Conservation (phyloP, 2,113 vertebrate species). For the Siniperca chuatsi region DNA sequence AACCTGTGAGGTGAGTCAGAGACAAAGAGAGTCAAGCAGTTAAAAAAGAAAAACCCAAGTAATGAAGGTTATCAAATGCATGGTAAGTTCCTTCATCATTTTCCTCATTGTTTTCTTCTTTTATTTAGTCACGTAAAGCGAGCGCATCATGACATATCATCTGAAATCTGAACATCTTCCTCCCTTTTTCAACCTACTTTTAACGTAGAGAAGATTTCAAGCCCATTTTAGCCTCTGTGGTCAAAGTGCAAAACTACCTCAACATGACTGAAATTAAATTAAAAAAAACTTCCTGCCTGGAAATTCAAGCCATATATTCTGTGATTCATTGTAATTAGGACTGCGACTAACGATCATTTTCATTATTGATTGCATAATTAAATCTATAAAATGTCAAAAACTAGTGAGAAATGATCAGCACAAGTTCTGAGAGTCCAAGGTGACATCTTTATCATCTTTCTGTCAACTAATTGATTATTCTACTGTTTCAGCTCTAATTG, state of each 20-base stretch:
- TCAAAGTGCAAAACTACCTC: neutral
- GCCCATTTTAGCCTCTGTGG: neutral
- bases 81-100: neutral
- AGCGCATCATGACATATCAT: neutral
- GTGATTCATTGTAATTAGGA: neutral
- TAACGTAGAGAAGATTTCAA: no score
- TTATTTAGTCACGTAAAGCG: neutral
- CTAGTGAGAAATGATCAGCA: neutral
- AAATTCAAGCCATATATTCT: neutral
- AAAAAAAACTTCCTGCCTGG: neutral
- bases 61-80: neutral
- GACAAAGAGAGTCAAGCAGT: constrained; percentile 3
- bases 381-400: neutral
- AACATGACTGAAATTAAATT: neutral
- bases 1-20: constrained; percentile 82
- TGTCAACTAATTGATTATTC: neutral
- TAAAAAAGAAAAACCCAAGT: neutral
- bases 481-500: neutral
- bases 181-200: neutral
- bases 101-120: neutral
- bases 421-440: neutral
- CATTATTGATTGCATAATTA: neutral
- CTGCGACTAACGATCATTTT: no score
- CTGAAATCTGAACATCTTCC: neutral
- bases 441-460: neutral